A percentile compares a stretch with the other conserved stretches of the same genome.
Conservation (phyloP, 2,113 vertebrate species). For the Vidua chalybeata region DNA sequence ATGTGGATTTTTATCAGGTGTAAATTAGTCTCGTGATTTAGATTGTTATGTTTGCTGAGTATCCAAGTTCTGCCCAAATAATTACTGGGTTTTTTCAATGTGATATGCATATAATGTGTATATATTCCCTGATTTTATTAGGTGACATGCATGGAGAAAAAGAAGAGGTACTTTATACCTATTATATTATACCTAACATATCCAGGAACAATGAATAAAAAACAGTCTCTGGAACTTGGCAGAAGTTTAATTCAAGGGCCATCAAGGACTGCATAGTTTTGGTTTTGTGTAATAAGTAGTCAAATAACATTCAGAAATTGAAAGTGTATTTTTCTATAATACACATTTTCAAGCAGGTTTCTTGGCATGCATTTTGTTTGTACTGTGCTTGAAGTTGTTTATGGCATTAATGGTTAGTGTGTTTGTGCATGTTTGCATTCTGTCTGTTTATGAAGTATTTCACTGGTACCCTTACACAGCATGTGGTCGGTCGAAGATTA, state of each 20-base stretch:
- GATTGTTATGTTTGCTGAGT: neutral
- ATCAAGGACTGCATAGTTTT: neutral
- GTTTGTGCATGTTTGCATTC: conserved; percentile 57
- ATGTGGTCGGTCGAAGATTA: conserved; percentile 24
- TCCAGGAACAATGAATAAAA: neutral
- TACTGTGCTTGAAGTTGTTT: conserved; percentile 56
- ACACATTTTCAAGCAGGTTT: conserved; percentile 54
- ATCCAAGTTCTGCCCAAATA: neutral
- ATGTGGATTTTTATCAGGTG: neutral
- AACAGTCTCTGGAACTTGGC: neutral
- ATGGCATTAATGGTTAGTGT: conserved; percentile 61
- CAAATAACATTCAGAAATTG: neutral
- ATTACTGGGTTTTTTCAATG: neutral
- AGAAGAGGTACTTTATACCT: neutral
- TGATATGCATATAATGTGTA: neutral
- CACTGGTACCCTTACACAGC: conserved; percentile 45
- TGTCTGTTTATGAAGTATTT: conserved; percentile 52
- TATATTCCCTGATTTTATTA: neutral
- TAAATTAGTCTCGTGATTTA: neutral
- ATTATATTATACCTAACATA: neutral
- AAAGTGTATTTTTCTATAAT: conserved; percentile 37
- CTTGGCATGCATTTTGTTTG: conserved; percentile 66
- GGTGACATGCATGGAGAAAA: neutral
- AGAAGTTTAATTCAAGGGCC: neutral
- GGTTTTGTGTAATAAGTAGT: neutral